phyloP scores from a whole-genome alignment of 2,797 vertebrate genomes.

The Agapornis canus region DNA sequence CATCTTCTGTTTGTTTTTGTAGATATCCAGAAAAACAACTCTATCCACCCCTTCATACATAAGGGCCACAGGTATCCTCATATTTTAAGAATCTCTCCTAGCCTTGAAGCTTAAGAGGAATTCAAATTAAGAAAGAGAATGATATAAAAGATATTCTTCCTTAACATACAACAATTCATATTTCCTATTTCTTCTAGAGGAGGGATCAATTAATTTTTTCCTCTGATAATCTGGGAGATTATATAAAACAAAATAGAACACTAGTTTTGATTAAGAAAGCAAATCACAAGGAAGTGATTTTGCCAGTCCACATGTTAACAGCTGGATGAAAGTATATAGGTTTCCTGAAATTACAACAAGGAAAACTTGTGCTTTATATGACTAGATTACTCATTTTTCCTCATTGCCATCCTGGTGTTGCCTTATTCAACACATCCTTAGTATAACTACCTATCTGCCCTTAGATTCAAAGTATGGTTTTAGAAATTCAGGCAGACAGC shows the following conservation, averaged over 20 bases:
- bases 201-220: neutral
- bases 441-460: neutral
- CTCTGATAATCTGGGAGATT: neutral
- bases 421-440: neutral
- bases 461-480: neutral
- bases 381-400: neutral
- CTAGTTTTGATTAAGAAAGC: neutral
- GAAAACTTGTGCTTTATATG: neutral
- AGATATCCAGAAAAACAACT: neutral
- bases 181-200: neutral
- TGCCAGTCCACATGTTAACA: neutral
- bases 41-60: neutral
- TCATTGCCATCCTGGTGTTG: neutral
- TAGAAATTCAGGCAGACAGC: neutral
- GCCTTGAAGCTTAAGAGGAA: neutral
- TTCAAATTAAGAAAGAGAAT: neutral
- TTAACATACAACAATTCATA: neutral
- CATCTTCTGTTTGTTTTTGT: neutral
- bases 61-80: neutral
- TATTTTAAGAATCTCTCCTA: neutral
- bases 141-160: neutral
- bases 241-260: neutral
- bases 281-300: neutral
- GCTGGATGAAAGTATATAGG: neutral
- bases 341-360: neutral